These are phyloP conservation scores for Acanthosepion pharaonis DNA, from an alignment of 2,888 invertebrate species.

Conservation along the genomic window DNA sequence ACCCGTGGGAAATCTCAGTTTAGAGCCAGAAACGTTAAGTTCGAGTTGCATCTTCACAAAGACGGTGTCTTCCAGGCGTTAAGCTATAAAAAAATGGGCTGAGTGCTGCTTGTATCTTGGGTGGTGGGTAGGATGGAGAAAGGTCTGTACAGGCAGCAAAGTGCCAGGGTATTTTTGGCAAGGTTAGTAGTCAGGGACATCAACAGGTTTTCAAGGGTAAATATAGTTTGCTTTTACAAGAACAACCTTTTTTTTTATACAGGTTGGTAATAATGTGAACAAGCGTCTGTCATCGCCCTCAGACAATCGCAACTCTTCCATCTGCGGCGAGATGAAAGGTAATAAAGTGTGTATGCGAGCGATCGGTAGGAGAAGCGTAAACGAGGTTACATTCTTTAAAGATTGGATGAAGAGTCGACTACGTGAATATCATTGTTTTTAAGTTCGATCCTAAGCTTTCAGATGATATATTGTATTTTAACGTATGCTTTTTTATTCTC, in stretches of 20 bases:
- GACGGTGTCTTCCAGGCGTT: not conserved
- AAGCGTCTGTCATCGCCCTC: not conserved
- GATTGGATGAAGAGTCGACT: no score
- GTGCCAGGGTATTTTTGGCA: not conserved
- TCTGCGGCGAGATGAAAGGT: not conserved
- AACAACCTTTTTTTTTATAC: no score
- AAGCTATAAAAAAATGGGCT: not conserved
- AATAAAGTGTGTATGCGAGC: not conserved
- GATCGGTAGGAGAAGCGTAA: not conserved
- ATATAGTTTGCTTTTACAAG: not conserved
- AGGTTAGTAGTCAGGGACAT: conserved; percentile 4
- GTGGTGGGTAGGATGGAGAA: not conserved
- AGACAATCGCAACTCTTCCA: not conserved
- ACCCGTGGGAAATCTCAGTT: conserved; percentile 17
- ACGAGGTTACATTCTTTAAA: not conserved
- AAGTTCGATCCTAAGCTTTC: no score
- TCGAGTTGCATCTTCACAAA: not conserved
- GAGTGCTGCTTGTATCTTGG: not conserved
- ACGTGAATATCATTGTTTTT: no score
- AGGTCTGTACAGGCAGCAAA: not conserved
- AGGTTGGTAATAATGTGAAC: not conserved
- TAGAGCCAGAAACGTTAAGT: not conserved
- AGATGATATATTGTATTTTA: no score
- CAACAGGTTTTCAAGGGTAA: conserved; percentile 33
- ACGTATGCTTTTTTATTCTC: no score